Evolutionary conservation across 2,113 vertebrate genomes (phyloP).

Genomic region (Heterotis niloticus): DNA sequence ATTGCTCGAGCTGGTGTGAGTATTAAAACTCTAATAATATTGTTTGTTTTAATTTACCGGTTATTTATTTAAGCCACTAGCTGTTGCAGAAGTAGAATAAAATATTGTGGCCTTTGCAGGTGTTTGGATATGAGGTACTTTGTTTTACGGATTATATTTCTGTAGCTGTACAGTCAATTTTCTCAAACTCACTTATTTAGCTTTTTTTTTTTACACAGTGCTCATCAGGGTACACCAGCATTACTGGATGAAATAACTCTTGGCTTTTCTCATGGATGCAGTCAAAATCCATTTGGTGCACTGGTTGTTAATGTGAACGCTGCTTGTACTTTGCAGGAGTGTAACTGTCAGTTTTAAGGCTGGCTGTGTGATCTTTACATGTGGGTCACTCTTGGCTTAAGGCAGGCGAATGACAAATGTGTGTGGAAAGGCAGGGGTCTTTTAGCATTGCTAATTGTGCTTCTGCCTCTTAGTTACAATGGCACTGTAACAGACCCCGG

Average conservation of each 20-base stretch:
- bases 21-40: no score
- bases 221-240: background rate
- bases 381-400: background rate
- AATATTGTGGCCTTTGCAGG: no score
- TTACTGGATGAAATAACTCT: background rate
- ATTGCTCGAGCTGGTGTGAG: no score
- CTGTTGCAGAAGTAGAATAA: no score
- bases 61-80: no score
- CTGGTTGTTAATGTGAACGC: background rate
- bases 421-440: background rate
- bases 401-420: background rate
- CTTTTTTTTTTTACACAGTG: background rate
- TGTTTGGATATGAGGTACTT: no score
- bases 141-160: no score
- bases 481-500: no score
- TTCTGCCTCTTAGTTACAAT: background rate
- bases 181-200: no score
- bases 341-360: background rate
- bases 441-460: background rate
- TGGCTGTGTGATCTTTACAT: background rate
- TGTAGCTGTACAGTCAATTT: no score
- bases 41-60: no score
- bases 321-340: background rate
- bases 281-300: background rate
- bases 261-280: background rate